Evolutionary conservation across 2,113 vertebrate species (phyloP), one percentile per base, ranked within the genome.

Genomic region (Machaerirhynchus nigripectus): DNA sequence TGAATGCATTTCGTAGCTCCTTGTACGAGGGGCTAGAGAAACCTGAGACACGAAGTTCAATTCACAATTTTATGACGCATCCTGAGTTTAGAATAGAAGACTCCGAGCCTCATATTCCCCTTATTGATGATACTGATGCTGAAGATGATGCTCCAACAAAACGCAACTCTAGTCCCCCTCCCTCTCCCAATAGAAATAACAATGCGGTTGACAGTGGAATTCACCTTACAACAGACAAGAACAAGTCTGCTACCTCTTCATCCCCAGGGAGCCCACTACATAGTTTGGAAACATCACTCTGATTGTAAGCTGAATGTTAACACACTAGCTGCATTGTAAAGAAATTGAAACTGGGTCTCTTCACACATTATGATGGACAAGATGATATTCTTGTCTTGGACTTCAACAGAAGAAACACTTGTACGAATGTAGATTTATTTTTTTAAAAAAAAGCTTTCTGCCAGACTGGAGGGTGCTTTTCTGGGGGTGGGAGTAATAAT

Each of bases 1-100:
- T 99, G 99, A 99, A 99, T 98, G 99, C 99, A 98, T 99, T 99
- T 99, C 99, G 99, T 99, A 99, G 99, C 98, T 99, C 99, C 98
- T 98, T 99, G 97, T 99, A 99, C 83, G 99, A 99, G 98, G 99
- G 99, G 96, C 97, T 99, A 97, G 99, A 99, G 98, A 99, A 99
- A 96, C 99, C 99, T 22, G 99, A 99, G 98, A 99, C 99, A 84
- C 98, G 99, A 98, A 98, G 98, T 96, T 99, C 99, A 16, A 99
- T 99, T 98, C 99, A 99, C 98, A 99, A 99, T 98, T 99, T 99
- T 98, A 99, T 99, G 99, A 99, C 98, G 82, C 99, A 99, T 98
- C 99, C 99, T 15, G 99, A 99, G 97, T 99, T 99, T 98, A 98
- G 99, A 98, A 99, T 99, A 99, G 99, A 99, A 98, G 99, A 99